Conservation (phyloP, 2,113 vertebrate genomes). For the Herpetotheres cachinnans region DNA sequence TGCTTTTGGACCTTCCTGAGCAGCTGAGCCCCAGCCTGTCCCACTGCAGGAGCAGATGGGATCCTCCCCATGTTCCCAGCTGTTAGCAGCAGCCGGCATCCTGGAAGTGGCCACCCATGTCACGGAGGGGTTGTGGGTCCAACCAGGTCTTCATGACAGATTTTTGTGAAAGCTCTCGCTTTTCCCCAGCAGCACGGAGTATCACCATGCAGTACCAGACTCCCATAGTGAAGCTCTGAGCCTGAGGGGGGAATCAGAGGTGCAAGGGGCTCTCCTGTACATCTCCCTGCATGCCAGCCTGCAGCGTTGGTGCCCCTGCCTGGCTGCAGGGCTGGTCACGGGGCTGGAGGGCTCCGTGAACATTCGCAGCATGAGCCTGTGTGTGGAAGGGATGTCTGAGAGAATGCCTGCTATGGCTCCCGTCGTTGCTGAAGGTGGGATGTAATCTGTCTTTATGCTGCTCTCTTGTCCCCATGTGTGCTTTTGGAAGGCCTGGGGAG, state of each 20-base stretch:
- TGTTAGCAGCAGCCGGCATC: not conserved
- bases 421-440: fast-evolving
- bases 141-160: fast-evolving
- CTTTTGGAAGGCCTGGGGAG: not conserved
- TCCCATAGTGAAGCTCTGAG: not conserved
- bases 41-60: fast-evolving
- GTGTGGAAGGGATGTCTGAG: not conserved
- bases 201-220: fast-evolving
- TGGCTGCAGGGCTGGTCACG: not conserved
- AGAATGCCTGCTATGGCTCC: not conserved
- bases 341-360: not conserved
- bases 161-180: not conserved
- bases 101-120: fast-evolving
- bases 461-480: not conserved
- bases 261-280: not conserved
- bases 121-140: fast-evolving
- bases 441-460: not conserved
- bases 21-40: fast-evolving
- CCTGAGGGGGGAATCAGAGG: too few relatives aligned
- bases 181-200: not conserved
- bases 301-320: not conserved
- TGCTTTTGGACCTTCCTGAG: not conserved
- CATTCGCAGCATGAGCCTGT: fast-evolving
- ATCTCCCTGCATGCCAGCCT: not conserved
- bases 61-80: not conserved